Base-by-base conservation (phyloP, 2,888 invertebrate species). In the Brenthis ino region DNA sequence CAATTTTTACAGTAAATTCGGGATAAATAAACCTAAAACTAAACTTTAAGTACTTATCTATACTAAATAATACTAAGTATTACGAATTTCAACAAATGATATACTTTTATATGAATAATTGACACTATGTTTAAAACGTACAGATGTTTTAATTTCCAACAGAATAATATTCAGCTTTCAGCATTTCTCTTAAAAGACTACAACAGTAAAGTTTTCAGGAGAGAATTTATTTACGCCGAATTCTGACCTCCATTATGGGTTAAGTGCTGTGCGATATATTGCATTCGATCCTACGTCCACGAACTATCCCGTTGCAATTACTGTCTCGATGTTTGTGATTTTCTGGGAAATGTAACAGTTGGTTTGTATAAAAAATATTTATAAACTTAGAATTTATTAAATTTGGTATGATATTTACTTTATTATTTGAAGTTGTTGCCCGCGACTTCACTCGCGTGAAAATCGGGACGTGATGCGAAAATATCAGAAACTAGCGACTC, bases 251-350 rank as follows among this genome's bases (percentile, higher is more conserved):
- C 77, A 78, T 78, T 76, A 75, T 64, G 48, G 50, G 68, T 71
- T 76, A 77, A 81, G 81, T 79, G 79, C 81, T 78, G 72, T 55
- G 70, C 73, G 78, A 81, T 73, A 81, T 82, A 84, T 84, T 83
- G 82, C 82, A 82, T 84, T 83, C 73, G 74, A 74, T 67, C 63
- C 69, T 61, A 74, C 77, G 80, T 79, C 79, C 69, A 68, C 60
- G 20, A 64, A 68, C 60, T 60, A 57, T 56, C 67, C 28, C 51
- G 50, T 58, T 70, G 47, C 50, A 69, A 66, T 65, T 64, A 56
- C 47, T 24, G 58, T 58, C 13, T 55, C 24, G 50, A 55, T 54
- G 47, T 48, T 60, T 47, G 24, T 20, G 37, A 50, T 16, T 33
- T 43, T 14, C 28, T 28, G 3, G 28, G 28, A 5, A n/a, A 20